A percentile compares a stretch with the other conserved stretches of the same genome.
Conservation (phyloP, 2,888 invertebrate genomes). For the Brenthis daphne region DNA sequence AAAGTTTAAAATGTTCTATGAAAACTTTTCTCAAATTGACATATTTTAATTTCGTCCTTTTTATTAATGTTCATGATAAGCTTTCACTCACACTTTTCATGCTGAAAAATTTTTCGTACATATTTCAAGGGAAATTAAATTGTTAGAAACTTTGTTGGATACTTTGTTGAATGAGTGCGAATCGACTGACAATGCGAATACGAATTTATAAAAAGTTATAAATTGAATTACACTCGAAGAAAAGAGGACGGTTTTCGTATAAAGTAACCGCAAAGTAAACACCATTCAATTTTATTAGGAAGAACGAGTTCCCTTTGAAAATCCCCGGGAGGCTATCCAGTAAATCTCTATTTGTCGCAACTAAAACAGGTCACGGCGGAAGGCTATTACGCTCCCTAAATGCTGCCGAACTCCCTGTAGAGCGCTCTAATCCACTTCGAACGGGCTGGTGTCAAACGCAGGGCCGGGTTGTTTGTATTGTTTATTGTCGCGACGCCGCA, state of each 20-base stretch:
- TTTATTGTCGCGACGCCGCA: constrained; percentile 78
- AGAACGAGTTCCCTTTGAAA: constrained; percentile 64
- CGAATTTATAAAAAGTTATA: constrained; percentile 39
- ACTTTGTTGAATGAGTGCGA: constrained; percentile 58
- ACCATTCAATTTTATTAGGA: constrained; percentile 76
- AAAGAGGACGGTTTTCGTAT: constrained; percentile 50
- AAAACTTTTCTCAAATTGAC: constrained; percentile 27
- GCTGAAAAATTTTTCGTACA: constrained; percentile 59
- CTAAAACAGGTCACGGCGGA: constrained; percentile 81
- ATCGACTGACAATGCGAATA: constrained; percentile 58
- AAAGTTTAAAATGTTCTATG: constrained; percentile 6
- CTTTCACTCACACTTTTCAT: constrained; percentile 50
- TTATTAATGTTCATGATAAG: constrained; percentile 46
- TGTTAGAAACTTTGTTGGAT: constrained; percentile 67
- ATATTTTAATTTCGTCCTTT: constrained; percentile 41
- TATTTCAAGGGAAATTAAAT: constrained; percentile 69
- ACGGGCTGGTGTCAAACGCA: constrained; percentile 81
- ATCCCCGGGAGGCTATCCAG: constrained; percentile 71
- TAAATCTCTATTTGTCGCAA: constrained; percentile 82
- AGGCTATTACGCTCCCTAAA: constrained; percentile 81
- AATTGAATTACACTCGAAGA: constrained; percentile 46
- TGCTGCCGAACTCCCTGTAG: constrained; percentile 79
- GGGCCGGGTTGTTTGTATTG: constrained; percentile 81
- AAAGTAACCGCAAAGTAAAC: constrained; percentile 69
- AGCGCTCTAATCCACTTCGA: constrained; percentile 80